phyloP scores from a whole-genome alignment of 1,140 invertebrate genomes.

The Bombyx mandarina region DNA sequence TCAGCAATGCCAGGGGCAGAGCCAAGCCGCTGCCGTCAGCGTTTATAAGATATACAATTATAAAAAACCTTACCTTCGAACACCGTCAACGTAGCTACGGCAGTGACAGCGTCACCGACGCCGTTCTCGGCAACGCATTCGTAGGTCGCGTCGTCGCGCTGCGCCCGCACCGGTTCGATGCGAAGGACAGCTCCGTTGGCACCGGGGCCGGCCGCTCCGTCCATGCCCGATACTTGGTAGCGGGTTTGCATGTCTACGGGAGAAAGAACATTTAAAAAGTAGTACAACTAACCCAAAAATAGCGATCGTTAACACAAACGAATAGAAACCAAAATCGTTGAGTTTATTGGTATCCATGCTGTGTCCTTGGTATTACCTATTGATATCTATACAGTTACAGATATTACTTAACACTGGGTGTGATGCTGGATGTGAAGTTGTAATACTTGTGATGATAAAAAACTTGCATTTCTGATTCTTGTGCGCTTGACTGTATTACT shows the following conservation, averaged over 20 bases:
- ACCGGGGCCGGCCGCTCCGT: slow-evolving; percentile 80
- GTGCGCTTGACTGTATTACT: too few species aligned
- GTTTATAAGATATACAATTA: background rate
- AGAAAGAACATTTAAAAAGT: background rate
- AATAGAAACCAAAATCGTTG: too few species aligned
- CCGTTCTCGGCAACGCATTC: slow-evolving; percentile 98
- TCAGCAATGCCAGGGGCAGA: too few species aligned
- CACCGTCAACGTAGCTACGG: slow-evolving; percentile 88
- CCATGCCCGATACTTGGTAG: slow-evolving; percentile 79
- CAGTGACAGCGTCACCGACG: slow-evolving; percentile 92
- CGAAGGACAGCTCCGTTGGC: slow-evolving; percentile 86
- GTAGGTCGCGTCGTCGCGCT: slow-evolving; percentile 90
- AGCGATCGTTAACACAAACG: too few species aligned
- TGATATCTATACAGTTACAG: too few species aligned
- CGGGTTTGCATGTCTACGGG: slow-evolving; percentile 76
- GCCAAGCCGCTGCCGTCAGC: background rate
- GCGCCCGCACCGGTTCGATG: slow-evolving; percentile 90
- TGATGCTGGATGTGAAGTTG: too few species aligned
- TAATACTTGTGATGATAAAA: too few species aligned
- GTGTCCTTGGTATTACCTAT: too few species aligned
- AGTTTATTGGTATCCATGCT: too few species aligned
- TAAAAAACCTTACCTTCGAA: slow-evolving; percentile 82
- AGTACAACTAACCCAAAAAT: too few species aligned
- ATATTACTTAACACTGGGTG: too few species aligned
- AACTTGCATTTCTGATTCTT: too few species aligned